Conservation (phyloP, 2,797 vertebrate species). For the Syngnathus rostellatus region DNA sequence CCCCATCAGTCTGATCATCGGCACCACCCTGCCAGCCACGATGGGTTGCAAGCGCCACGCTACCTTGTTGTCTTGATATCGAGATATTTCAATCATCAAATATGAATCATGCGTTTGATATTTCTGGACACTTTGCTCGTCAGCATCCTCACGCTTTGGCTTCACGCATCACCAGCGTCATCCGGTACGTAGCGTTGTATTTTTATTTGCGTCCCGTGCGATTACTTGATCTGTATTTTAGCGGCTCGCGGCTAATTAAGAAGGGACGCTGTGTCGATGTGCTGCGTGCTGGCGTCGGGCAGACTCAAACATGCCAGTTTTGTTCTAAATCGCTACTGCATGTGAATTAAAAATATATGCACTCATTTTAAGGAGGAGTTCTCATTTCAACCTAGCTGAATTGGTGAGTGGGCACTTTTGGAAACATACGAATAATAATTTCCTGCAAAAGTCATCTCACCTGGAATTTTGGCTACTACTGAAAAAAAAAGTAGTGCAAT, state of each 20-base stretch:
- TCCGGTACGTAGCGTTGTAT: slow-evolving; percentile 73
- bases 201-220: slow-evolving; percentile 15
- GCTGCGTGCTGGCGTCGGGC: slow-evolving; percentile 50
- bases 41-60: slow-evolving; percentile 59
- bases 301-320: slow-evolving; percentile 41
- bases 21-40: slow-evolving; percentile 49
- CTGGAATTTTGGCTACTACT: neutral
- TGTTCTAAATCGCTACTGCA: slow-evolving; percentile 32
- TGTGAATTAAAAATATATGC: slow-evolving; percentile 12
- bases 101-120: slow-evolving; percentile 81
- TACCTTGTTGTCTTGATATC: slow-evolving; percentile 66
- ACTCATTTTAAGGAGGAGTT: slow-evolving; percentile 11
- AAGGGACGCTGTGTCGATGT: slow-evolving; percentile 28
- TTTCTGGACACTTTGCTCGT: slow-evolving; percentile 73
- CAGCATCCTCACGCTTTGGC: slow-evolving; percentile 66
- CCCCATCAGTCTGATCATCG: slow-evolving; percentile 8
- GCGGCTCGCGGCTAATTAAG: neutral
- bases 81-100: slow-evolving; percentile 67
- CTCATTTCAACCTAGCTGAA: neutral
- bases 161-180: slow-evolving; percentile 64
- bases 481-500: slow-evolving; percentile 15
- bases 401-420: neutral
- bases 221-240: neutral
- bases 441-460: slow-evolving; percentile 3
- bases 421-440: neutral